Conservation (phyloP, 2,797 vertebrate genomes). For the Tiaroga cobitis region DNA sequence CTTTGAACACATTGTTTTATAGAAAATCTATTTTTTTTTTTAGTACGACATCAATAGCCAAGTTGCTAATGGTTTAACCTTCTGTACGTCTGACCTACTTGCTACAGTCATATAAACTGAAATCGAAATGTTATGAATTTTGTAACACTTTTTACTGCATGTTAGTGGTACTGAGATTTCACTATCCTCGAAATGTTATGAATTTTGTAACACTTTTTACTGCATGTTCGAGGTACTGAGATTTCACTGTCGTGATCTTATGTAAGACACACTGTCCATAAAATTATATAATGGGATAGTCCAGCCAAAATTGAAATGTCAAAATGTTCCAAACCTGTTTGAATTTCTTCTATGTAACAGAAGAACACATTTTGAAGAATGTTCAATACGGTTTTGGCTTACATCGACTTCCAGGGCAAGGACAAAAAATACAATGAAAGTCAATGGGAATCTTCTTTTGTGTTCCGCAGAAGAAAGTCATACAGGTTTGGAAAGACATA, state of each 20-base stretch:
- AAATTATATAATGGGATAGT: neutral
- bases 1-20: neutral
- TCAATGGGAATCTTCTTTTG: neutral
- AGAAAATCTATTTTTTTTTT: neutral
- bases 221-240: neutral
- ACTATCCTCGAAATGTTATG: neutral
- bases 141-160: neutral
- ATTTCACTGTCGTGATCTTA: neutral
- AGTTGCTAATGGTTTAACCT: neutral
- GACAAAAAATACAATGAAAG: neutral
- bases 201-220: neutral
- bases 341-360: neutral
- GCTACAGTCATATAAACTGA: neutral
- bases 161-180: neutral
- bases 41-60: neutral
- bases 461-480: neutral
- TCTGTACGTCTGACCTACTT: neutral
- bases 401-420: neutral
- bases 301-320: neutral
- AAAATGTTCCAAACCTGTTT: neutral
- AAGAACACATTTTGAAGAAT: neutral
- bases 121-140: neutral
- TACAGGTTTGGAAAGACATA: neutral
- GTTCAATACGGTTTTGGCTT: neutral
- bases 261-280: neutral